These are phyloP conservation scores for Apodemus speciosus DNA, from an alignment of 2,113 vertebrate species.

Conservation along the genomic window DNA sequence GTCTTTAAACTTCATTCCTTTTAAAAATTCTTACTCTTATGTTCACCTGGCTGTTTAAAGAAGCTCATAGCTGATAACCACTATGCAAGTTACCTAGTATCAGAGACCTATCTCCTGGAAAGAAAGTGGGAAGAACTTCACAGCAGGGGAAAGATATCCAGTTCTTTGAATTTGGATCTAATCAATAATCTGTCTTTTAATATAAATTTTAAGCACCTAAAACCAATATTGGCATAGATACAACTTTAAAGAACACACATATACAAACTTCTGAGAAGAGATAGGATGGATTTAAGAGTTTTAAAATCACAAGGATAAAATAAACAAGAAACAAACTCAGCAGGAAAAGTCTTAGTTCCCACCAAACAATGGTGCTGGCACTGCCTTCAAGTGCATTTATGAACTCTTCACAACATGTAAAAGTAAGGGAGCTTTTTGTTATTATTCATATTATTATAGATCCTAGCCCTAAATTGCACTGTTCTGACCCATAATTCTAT, in stretches of 20 bases:
- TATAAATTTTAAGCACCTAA: conserved; percentile 21
- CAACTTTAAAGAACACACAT: conserved; percentile 13
- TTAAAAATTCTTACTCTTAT: conserved; percentile 27
- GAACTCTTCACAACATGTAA: conserved; percentile 5
- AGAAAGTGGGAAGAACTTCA: background rate
- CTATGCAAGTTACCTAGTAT: background rate
- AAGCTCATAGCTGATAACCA: conserved; percentile 1
- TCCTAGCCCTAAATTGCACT: background rate
- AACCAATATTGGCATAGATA: conserved; percentile 25
- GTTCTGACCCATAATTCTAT: conserved; percentile 25
- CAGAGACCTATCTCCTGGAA: background rate
- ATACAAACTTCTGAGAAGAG: conserved; percentile 31
- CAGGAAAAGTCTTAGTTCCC: background rate
- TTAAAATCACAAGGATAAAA: background rate
- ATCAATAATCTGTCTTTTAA: conserved; percentile 16
- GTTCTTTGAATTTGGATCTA: conserved; percentile 35
- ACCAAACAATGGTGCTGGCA: background rate
- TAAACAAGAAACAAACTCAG: background rate
- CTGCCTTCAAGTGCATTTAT: background rate
- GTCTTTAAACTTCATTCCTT: conserved; percentile 17
- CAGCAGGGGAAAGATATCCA: background rate
- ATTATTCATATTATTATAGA: background rate
- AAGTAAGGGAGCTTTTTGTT: background rate
- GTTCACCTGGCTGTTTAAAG: conserved; percentile 19
- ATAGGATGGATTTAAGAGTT: background rate